Percentiles rank a stretch among this genome's conserved stretches.
These are phyloP conservation scores for Melanotaenia maccullochi DNA, from an alignment of 2,797 vertebrate genomes.

Conservation along the genomic window DNA sequence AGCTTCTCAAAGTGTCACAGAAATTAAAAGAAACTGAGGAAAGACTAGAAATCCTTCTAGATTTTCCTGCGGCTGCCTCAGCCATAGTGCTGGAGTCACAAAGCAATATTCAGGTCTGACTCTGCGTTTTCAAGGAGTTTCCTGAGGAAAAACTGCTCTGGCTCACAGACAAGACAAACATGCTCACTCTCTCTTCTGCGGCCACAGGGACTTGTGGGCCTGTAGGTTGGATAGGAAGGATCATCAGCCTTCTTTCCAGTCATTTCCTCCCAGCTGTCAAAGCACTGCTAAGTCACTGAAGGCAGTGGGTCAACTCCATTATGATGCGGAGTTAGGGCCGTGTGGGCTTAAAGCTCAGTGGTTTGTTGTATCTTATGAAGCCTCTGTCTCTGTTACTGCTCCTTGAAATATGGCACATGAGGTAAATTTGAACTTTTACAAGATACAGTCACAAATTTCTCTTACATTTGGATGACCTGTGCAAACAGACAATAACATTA, in stretches of 20 bases:
- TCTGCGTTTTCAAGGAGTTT: conserved; percentile 71
- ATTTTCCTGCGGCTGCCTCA: conserved; percentile 60
- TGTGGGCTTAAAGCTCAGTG: conserved; percentile 24
- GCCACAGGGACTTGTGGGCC: conserved; percentile 42
- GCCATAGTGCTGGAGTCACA: conserved; percentile 40
- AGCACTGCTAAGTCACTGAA: conserved; percentile 41
- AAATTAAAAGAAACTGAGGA: conserved; percentile 63
- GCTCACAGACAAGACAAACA: conserved; percentile 69
- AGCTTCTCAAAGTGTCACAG: conserved; percentile 26
- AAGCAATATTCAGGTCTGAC: conserved; percentile 62
- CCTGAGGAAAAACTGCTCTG: conserved; percentile 67
- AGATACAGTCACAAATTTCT: background rate
- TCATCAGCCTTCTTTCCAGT: conserved; percentile 54
- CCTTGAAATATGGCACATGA: background rate
- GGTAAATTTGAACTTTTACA: background rate
- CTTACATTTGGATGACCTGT: background rate
- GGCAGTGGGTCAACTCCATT: conserved; percentile 40
- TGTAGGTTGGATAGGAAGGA: conserved; percentile 63
- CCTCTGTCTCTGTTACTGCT: conserved; percentile 6
- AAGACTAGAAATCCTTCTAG: conserved; percentile 49
- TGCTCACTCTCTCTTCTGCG: conserved; percentile 31
- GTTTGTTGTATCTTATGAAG: conserved; percentile 35
- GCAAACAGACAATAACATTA: background rate
- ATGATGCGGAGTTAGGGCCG: conserved; percentile 16
- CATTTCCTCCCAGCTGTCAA: conserved; percentile 72